Evolutionary conservation across 2,797 vertebrate species (phyloP).

Genomic region (Coccyzus lansbergi): DNA sequence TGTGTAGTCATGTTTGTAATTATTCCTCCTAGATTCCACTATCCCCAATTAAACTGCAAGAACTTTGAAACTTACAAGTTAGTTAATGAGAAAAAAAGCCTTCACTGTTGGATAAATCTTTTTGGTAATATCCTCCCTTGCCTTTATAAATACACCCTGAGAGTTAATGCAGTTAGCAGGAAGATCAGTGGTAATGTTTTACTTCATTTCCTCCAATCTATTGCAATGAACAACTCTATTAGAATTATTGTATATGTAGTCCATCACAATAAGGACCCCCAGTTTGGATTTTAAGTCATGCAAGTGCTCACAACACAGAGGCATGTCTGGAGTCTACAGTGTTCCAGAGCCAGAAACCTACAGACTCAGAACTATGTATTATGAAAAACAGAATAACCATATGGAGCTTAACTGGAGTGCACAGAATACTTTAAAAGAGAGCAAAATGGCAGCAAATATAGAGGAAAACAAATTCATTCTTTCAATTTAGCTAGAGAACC

Average conservation of each 20-base stretch:
- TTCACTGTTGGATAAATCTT: constrained; percentile 35
- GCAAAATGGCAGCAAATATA: neutral
- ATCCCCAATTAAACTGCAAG: constrained; percentile 4
- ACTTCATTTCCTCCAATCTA: constrained; percentile 33
- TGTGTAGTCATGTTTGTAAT: neutral
- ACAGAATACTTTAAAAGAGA: neutral
- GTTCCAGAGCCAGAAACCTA: neutral
- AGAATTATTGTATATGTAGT: neutral
- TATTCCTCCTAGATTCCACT: neutral
- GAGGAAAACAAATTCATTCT: neutral
- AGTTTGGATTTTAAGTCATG: neutral
- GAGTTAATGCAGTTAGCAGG: neutral
- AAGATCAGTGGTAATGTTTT: constrained; percentile 20
- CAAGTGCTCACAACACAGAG: neutral
- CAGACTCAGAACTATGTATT: neutral
- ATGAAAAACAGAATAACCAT: neutral
- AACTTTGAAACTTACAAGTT: constrained; percentile 36
- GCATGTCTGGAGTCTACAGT: neutral
- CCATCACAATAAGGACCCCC: neutral
- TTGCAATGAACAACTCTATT: constrained; percentile 21
- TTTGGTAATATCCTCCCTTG: constrained; percentile 1
- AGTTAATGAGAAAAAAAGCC: neutral
- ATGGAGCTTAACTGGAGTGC: neutral
- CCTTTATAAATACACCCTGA: constrained; percentile 18
- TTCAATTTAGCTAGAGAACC: neutral